phyloP scores from a whole-genome alignment of 2,888 invertebrate species.

The Plagodis dolabraria region DNA sequence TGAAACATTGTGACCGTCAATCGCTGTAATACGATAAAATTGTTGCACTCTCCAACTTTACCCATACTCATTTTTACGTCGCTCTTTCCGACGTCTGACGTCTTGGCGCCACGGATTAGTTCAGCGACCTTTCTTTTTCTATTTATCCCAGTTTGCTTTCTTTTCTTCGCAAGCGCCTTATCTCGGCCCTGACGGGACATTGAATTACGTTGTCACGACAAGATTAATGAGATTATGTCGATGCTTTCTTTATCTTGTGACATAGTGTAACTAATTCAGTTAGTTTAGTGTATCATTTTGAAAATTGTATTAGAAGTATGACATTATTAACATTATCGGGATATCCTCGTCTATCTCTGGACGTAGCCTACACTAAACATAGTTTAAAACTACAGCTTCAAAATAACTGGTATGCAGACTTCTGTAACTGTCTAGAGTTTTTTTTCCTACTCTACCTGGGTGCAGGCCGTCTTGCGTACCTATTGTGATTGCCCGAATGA shows the following conservation, averaged over 20 bases:
- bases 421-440: too few species aligned
- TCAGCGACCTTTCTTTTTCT: constrained; percentile 40
- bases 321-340: too few species aligned
- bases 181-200: constrained; percentile 43
- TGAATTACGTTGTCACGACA: constrained; percentile 64
- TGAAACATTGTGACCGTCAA: background rate
- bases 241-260: constrained; percentile 37
- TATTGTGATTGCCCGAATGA: too few species aligned
- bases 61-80: background rate
- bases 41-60: background rate
- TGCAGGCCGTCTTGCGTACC: too few species aligned
- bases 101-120: constrained; percentile 39
- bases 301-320: too few species aligned
- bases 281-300: too few species aligned
- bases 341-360: too few species aligned
- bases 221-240: constrained; percentile 67
- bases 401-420: too few species aligned
- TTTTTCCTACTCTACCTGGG: too few species aligned
- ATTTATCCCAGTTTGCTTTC: constrained; percentile 33
- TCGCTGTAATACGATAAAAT: background rate
- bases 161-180: constrained; percentile 39
- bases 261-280: constrained; percentile 1
- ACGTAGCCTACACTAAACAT: too few species aligned
- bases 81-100: constrained; percentile 14
- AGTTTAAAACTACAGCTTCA: too few species aligned